phyloP scores from a whole-genome alignment of 2,888 invertebrate genomes.

The Drosophila atripex region DNA sequence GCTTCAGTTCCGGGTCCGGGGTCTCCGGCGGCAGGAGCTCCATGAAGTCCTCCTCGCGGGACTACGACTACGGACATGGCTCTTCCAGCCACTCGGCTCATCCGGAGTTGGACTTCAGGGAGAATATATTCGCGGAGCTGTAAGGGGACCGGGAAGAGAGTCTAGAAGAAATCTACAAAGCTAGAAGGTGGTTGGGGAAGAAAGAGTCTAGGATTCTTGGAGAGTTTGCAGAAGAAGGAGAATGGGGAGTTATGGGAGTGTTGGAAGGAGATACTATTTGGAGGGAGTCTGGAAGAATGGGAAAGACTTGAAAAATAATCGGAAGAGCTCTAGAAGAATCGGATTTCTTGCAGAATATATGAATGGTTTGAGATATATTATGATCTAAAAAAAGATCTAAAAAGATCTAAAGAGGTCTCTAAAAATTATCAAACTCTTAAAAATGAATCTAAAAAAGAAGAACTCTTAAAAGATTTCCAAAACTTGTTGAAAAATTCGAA shows the following conservation, averaged over 20 bases:
- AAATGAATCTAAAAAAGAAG: not conserved
- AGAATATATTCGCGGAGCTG: constrained; percentile 83
- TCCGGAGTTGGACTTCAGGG: constrained; percentile 83
- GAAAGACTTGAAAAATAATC: not conserved
- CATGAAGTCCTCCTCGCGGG: constrained; percentile 80
- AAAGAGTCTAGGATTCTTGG: not conserved
- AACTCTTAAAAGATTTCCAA: not conserved
- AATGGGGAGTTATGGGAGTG: not conserved
- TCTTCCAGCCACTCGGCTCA: constrained; percentile 80
- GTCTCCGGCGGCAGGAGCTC: constrained; percentile 74
- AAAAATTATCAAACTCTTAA: no score
- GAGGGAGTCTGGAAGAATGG: not conserved
- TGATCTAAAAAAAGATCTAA: not conserved
- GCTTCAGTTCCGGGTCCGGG: constrained; percentile 80
- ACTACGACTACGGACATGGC: constrained; percentile 81
- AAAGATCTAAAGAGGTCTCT: no score
- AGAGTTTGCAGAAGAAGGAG: no score
- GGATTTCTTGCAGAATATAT: not conserved
- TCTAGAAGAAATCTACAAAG: not conserved
- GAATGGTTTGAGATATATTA: not conserved
- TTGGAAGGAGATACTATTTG: not conserved
- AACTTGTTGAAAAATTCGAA: no score
- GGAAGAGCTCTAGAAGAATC: not conserved
- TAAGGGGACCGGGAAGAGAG: constrained; percentile 53
- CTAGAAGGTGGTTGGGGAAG: not conserved